Evolutionary conservation across 2,888 invertebrate species (phyloP), one percentile per base, ranked within the genome.

Genomic region (Tachina grossa): DNA sequence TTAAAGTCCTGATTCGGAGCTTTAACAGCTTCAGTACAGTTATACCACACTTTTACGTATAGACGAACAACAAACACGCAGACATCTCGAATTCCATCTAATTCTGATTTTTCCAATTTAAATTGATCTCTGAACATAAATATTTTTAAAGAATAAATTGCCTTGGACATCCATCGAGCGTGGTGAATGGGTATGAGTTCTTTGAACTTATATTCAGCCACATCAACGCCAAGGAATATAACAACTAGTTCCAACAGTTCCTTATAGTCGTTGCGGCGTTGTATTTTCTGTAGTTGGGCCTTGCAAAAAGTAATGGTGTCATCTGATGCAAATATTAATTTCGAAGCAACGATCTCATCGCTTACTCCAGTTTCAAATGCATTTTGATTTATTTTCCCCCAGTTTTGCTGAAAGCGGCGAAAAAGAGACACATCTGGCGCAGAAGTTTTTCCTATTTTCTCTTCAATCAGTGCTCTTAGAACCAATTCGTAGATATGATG

Each of bases 21-120:
- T n/a, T n/a, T n/a, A n/a, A n/a, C n/a, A n/a, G n/a, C n/a, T n/a
- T n/a, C n/a, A n/a, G n/a, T n/a, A n/a, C n/a, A n/a, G n/a, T n/a
- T n/a, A n/a, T n/a, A n/a, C n/a, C n/a, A n/a, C n/a, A n/a, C n/a
- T n/a, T n/a, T n/a, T n/a, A n/a, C n/a, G n/a, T n/a, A n/a, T n/a
- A n/a, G n/a, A n/a, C n/a, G n/a, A n/a, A n/a, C n/a, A n/a, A n/a
- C n/a, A n/a, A n/a, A n/a, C n/a, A n/a, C n/a, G n/a, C n/a, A n/a
- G n/a, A n/a, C n/a, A n/a, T n/a, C n/a, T 81, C 74, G 81, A 75
- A 53, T 53, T 53, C 51, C 51, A 53, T 16, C 51, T 16, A 53
- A 16, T 65, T 53, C 16, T 53, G 51, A 16, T 53, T 53, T 53
- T 53, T 53, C 16, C 61, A 61, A 13, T 61, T 61, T 61, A 61